phyloP scores from a whole-genome alignment of 2,113 vertebrate genomes.

The Rhodinocichla rosea region DNA sequence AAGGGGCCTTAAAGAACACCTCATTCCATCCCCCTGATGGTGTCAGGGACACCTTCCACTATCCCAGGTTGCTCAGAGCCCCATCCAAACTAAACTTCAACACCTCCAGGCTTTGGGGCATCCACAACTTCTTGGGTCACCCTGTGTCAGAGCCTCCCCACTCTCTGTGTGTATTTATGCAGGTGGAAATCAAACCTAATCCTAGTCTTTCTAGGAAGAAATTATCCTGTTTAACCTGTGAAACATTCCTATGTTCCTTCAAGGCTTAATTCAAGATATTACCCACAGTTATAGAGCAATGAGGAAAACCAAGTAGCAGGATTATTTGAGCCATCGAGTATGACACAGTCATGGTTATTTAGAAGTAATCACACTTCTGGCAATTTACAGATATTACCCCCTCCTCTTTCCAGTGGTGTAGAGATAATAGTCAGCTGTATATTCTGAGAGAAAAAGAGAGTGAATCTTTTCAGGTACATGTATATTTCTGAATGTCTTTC shows the following conservation, averaged over 20 bases:
- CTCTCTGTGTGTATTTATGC: neutral
- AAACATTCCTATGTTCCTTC: neutral
- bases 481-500: neutral
- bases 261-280: constrained; percentile 12
- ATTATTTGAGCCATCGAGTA: constrained; percentile 42
- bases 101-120: neutral
- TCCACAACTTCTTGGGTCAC: neutral
- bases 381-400: constrained; percentile 9
- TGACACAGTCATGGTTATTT: neutral
- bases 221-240: neutral
- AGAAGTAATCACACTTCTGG: constrained; percentile 9
- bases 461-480: neutral
- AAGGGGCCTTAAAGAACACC: neutral
- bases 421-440: neutral
- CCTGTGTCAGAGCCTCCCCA: neutral
- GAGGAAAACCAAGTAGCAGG: neutral
- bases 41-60: neutral
- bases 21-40: neutral
- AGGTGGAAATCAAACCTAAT: neutral
- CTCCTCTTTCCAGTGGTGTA: neutral
- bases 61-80: neutral
- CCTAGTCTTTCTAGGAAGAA: neutral
- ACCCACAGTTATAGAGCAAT: neutral
- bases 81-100: neutral
- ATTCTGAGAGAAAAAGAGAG: neutral